A percentile compares a stretch with the other conserved stretches of the same genome.
phyloP scores from a whole-genome alignment of 2,888 invertebrate species.

The Eucera pruinosa region DNA sequence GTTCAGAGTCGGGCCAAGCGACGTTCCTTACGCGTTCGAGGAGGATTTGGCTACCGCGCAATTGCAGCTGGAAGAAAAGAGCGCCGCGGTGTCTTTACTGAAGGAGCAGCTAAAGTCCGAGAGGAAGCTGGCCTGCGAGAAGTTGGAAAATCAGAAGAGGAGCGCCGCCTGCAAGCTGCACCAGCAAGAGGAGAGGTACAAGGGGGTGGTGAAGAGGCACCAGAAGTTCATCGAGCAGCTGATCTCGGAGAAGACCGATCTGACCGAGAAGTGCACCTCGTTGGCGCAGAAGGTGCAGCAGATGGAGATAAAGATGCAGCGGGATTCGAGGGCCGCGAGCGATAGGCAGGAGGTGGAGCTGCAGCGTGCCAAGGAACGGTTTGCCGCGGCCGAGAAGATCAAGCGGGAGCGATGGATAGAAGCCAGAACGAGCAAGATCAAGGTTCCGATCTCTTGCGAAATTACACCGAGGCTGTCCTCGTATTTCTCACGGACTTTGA shows the following conservation, averaged over 20 bases:
- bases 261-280: slow-evolving; percentile 90
- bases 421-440: slow-evolving; percentile 87
- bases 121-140: slow-evolving; percentile 83
- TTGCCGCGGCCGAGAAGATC: slow-evolving; percentile 91
- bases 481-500: neutral
- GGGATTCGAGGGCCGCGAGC: slow-evolving; percentile 89
- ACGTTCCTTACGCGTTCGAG: slow-evolving; percentile 50
- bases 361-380: slow-evolving; percentile 90
- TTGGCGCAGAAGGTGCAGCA: slow-evolving; percentile 88
- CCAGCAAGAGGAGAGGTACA: slow-evolving; percentile 89
- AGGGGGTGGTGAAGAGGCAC: slow-evolving; percentile 90
- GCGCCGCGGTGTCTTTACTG: slow-evolving; percentile 74
- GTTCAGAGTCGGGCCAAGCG: too few species aligned
- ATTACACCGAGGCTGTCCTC: too few species aligned
- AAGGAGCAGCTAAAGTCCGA: slow-evolving; percentile 82
- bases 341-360: slow-evolving; percentile 91
- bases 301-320: slow-evolving; percentile 88
- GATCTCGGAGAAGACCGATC: slow-evolving; percentile 91
- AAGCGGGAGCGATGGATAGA: slow-evolving; percentile 92
- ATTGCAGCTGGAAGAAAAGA: slow-evolving; percentile 78
- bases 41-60: slow-evolving; percentile 75
- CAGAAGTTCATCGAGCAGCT: slow-evolving; percentile 93
- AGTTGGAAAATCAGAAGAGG: slow-evolving; percentile 82
- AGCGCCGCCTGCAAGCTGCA: slow-evolving; percentile 85
- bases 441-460: slow-evolving; percentile 28